Conservation (phyloP, 2,888 invertebrate species). For the Julus scandinavius region DNA sequence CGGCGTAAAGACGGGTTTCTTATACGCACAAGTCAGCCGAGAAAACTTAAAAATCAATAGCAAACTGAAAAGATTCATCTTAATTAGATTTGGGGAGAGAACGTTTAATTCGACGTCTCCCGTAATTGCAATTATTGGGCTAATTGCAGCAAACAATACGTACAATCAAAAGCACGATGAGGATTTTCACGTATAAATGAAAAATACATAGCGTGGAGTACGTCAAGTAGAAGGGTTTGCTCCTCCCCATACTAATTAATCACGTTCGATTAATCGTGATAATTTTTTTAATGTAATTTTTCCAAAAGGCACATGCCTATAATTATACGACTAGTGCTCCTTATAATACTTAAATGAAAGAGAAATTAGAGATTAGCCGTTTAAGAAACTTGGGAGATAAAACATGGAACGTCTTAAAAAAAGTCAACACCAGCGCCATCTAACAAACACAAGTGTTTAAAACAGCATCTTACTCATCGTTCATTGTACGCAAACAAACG, state of each 20-base stretch:
- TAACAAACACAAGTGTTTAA: not conserved
- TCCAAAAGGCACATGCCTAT: not conserved
- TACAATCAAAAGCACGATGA: not conserved
- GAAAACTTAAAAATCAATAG: conserved; percentile 9
- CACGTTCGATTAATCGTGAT: not conserved
- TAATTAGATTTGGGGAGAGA: conserved; percentile 9
- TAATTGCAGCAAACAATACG: conserved; percentile 21
- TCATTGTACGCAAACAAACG: too few species aligned
- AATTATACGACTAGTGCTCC: not conserved
- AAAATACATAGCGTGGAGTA: not conserved
- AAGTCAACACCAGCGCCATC: too few species aligned
- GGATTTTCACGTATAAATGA: not conserved
- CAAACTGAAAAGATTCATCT: conserved; percentile 21
- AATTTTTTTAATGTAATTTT: not conserved
- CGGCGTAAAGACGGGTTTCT: too few species aligned
- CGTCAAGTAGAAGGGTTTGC: not conserved
- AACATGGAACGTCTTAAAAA: too few species aligned
- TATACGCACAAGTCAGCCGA: not conserved
- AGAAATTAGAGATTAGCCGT: too few species aligned
- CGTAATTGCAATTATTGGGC: conserved; percentile 21
- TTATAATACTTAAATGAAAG: too few species aligned
- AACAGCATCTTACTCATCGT: too few species aligned
- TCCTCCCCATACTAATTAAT: not conserved
- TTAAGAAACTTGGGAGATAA: too few species aligned
- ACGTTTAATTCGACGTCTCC: not conserved